These are phyloP conservation scores for Atta texana DNA, from an alignment of 1,140 invertebrate species.

Conservation along the genomic window DNA sequence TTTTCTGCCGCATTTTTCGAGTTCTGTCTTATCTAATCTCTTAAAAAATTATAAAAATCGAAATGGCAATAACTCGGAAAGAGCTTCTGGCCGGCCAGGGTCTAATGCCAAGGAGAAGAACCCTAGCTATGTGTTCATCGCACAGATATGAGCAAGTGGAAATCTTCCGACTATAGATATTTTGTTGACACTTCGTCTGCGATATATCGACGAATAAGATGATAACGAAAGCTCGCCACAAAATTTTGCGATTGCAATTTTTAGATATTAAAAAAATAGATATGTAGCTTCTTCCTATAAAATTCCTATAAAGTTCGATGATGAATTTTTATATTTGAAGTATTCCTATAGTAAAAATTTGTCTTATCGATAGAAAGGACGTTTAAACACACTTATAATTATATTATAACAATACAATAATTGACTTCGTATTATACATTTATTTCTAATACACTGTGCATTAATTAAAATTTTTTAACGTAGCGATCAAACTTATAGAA, in stretches of 20 bases:
- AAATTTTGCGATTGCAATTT: neutral
- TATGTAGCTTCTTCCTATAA: neutral
- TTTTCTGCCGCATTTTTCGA: neutral
- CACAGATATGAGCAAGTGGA: slow-evolving; percentile 61
- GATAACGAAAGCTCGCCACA: slow-evolving; percentile 51
- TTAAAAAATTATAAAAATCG: slow-evolving; percentile 59
- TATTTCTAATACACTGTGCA: neutral
- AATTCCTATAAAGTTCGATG: neutral
- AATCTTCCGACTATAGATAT: slow-evolving; percentile 68
- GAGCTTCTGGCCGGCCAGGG: slow-evolving; percentile 48
- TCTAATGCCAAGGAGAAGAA: slow-evolving; percentile 75
- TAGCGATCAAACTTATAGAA: neutral
- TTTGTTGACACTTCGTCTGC: slow-evolving; percentile 45
- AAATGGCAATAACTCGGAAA: slow-evolving; percentile 49
- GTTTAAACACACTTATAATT: neutral
- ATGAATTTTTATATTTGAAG: neutral
- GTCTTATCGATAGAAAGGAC: neutral
- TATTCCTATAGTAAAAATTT: neutral
- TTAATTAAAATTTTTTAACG: neutral
- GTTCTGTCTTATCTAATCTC: slow-evolving; percentile 73
- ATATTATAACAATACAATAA: neutral
- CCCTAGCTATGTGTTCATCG: slow-evolving; percentile 33
- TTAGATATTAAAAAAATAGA: slow-evolving; percentile 19
- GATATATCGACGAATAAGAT: slow-evolving; percentile 19
- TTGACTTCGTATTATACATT: neutral